A percentile compares a stretch with the other conserved stretches of the same genome.
These are phyloP conservation scores for Danio jaintianensis DNA, from an alignment of 2,797 vertebrate genomes.

Conservation along the genomic window DNA sequence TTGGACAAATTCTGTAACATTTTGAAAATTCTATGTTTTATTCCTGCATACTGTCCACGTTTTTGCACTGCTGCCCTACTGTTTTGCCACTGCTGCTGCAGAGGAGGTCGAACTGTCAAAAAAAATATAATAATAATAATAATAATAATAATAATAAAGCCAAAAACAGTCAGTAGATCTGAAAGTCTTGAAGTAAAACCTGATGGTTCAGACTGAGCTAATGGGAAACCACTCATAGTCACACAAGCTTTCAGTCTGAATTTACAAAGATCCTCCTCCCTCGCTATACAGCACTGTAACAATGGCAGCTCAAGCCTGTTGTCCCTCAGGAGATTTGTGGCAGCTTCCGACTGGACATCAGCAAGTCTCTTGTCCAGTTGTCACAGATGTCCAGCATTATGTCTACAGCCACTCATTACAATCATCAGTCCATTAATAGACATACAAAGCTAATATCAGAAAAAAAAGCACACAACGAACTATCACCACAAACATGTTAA, in stretches of 20 bases:
- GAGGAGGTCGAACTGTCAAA: too few species aligned
- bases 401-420: slow-evolving; percentile 50
- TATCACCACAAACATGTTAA: slow-evolving; percentile 9
- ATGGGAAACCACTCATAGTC: background rate
- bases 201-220: background rate
- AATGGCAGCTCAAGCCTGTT: background rate
- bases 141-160: background rate
- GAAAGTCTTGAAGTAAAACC: background rate
- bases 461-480: slow-evolving; percentile 10
- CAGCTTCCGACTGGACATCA: slow-evolving; percentile 44
- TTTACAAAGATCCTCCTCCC: background rate
- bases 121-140: too few species aligned
- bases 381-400: slow-evolving; percentile 32
- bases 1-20: too few species aligned
- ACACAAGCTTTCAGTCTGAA: background rate
- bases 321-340: slow-evolving; percentile 27
- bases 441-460: slow-evolving; percentile 9
- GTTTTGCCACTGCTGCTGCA: too few species aligned
- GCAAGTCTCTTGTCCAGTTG: slow-evolving; percentile 47
- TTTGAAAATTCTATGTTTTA: too few species aligned
- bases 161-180: background rate
- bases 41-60: too few species aligned
- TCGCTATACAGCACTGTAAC: slow-evolving; percentile 15
- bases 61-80: too few species aligned
- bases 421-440: slow-evolving; percentile 45